Conservation (phyloP, 1,140 invertebrate genomes). For the Globodera rostochiensis region DNA sequence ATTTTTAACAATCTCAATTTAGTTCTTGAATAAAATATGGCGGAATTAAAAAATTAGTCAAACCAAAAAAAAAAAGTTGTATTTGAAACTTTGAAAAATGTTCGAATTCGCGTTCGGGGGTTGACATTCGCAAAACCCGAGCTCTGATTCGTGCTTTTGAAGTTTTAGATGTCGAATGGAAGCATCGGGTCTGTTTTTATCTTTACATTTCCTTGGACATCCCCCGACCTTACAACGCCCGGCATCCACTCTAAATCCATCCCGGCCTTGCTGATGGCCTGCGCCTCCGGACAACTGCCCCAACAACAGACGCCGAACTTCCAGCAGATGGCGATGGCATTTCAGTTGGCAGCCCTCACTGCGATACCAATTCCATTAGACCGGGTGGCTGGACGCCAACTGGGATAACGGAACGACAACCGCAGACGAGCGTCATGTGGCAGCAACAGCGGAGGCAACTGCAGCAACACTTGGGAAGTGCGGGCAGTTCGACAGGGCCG, state of each 20-base stretch:
- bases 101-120: no score
- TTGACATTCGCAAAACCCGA: no score
- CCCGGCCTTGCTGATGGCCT: slow-evolving; percentile 22
- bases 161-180: neutral
- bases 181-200: no score
- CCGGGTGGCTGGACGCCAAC: neutral
- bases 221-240: no score
- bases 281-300: slow-evolving; percentile 17
- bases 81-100: no score
- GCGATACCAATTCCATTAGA: slow-evolving; percentile 26
- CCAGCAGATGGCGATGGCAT: slow-evolving; percentile 24
- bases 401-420: neutral
- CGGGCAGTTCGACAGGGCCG: no score
- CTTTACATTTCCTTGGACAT: no score
- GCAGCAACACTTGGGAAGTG: neutral
- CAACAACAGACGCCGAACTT: neutral
- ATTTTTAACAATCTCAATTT: no score
- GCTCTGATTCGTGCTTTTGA: no score
- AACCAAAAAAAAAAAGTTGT: no score
- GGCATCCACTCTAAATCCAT: slow-evolving; percentile 1
- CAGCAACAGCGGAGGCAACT: neutral
- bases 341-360: slow-evolving; percentile 26
- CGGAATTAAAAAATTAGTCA: no score
- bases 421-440: neutral
- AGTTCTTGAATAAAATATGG: no score